Evolutionary conservation across 2,113 vertebrate genomes (phyloP), one percentile per base, ranked within the genome.

Genomic region (Solea solea): DNA sequence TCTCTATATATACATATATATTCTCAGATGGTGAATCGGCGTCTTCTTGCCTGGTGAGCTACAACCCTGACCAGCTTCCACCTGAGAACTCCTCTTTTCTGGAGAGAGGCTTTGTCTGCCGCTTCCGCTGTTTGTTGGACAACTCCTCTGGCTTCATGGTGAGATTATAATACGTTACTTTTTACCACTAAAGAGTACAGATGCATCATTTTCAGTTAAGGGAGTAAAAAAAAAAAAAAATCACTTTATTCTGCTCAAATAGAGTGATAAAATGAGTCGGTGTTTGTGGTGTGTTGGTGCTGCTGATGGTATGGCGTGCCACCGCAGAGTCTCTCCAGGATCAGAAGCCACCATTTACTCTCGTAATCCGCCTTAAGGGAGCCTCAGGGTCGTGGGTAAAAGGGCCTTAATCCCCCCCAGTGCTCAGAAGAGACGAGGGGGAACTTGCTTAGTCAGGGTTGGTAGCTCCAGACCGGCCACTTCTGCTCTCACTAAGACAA

Each of bases 71-170:
- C 2, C 90, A 90, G 65, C 88, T 94, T 28, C 93, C 92, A 0
- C 91, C 89, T 5, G 94, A 95, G 56, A 94, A 94, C 86, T 94
- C 93, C 1, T 93, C 92, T 66, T 94, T 93, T 78, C 92, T 95
- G 80, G 94, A 95, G 78, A 80, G 94, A 75, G 90, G 83, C 73
- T 95, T 95, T 0, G 82, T 94, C 72, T 95, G 94, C 80, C 89
- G 90, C 40, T 95, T 96, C 78, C 91, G 93, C 66, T 96, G 95
- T 67, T 82, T 95, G 50, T 60, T 95, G 83, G 94, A 95, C 87
- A 95, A 93, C 60, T 94, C 94, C 39, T 94, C 94, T 0, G 94
- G 94, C 49, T 95, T 95, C 80, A 78, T 94, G 91, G 95, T 89
- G 1, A 77, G 66, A 61, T 3, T 2, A 0, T 21, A 5, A 39